Base-by-base conservation (phyloP, 1,140 invertebrate species). In the Drosophila mojavensis region DNA sequence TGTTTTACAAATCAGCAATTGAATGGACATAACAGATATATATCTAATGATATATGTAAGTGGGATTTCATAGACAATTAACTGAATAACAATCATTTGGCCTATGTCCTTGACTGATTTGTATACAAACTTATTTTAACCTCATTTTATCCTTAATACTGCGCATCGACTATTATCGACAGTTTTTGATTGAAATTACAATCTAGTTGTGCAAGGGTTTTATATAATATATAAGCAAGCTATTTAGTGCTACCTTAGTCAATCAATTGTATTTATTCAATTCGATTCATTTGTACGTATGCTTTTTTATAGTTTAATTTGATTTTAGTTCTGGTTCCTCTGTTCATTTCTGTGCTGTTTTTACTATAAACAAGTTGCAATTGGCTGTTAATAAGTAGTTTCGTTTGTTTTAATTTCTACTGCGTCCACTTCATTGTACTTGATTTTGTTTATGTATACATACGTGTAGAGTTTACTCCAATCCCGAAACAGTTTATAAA, bases 381-480 rank as follows among this genome's bases (percentile, higher is more conserved):
- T 91, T 91, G 89, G 89, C 89, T 90, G 76, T 91, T 84, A 76
- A 78, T 71, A 75, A 59, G 61, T 45, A 59, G 78, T 73, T 75
- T 81, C 55, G 3, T 56, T 70, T 80, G 64, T 64, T 71, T 75
- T 69, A 56, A 28, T 62, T 62, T 20, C 17, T 62, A 62, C 20
- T 62, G 60, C 60, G 60, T 50, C 45, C 75, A 78, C 75, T 72
- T 62, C 59, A 63, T 68, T 66, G 66, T 39, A 26, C 41, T 61
- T 61, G 47, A 48, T 17, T 61, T 69, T 5, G 53, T 47, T 45
- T 17, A 17, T 45, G 9, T 47, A 17, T 47, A 47, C 36, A 39
- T 39, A 36, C 36, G 17, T 17, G 47, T 53, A 47, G 33, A 33
- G 56, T 61, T 54, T n/a, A 45, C 24, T 54, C 48, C 28, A 53